These are phyloP conservation scores for Arbacia lixula DNA, from an alignment of 53 echinoderm and acorn worm genomes.

Conservation along the genomic window DNA sequence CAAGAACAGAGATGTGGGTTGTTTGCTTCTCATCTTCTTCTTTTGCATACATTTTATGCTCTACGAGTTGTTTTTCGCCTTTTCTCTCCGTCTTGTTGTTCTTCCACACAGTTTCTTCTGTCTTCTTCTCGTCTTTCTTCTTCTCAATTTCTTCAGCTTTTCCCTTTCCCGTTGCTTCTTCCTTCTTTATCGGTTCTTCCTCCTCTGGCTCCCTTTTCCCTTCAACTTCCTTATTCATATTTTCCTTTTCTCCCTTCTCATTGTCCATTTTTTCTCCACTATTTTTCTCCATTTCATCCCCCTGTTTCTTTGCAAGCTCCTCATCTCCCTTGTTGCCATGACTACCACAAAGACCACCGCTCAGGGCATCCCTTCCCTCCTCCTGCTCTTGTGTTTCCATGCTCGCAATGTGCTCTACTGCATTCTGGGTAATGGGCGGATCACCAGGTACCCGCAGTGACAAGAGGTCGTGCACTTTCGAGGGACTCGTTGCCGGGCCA, in stretches of 20 bases:
- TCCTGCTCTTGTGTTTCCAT: constrained; percentile 4
- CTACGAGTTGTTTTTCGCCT: too few relatives aligned
- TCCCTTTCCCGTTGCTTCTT: too few relatives aligned
- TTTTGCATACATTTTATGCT: too few relatives aligned
- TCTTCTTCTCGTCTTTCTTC: too few relatives aligned
- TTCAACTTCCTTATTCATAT: too few relatives aligned
- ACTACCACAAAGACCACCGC: background rate
- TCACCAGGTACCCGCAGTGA: constrained; percentile 21
- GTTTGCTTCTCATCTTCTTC: background rate
- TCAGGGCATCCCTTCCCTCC: background rate
- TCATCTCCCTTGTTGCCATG: constrained; percentile 11
- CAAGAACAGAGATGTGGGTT: background rate
- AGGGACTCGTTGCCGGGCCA: constrained; percentile 37
- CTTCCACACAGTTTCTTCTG: too few relatives aligned
- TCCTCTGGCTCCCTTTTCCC: too few relatives aligned
- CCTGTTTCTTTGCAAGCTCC: constrained; percentile 26
- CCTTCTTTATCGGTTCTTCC: too few relatives aligned
- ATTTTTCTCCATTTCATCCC: background rate
- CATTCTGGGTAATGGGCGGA: constrained; percentile 34
- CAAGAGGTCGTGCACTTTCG: background rate
- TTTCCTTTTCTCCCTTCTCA: too few relatives aligned
- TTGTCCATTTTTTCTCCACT: too few relatives aligned
- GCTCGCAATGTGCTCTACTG: constrained; percentile 23
- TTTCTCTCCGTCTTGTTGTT: too few relatives aligned
- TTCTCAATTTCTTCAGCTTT: too few relatives aligned